Evolutionary conservation across 2,888 invertebrate genomes (phyloP).

Genomic region (Drosophila bunnanda): DNA sequence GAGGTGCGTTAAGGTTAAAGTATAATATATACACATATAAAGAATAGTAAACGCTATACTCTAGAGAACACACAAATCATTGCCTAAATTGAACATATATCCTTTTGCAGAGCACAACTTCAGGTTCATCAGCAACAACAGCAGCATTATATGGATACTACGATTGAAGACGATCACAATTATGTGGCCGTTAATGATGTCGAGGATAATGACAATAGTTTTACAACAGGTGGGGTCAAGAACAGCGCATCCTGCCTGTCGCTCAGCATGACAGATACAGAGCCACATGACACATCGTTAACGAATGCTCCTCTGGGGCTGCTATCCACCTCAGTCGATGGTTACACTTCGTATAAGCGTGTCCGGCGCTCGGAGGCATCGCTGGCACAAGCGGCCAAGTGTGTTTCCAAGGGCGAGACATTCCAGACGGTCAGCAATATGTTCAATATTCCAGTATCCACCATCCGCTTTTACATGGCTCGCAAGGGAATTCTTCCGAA

Average conservation of each 20-base stretch:
- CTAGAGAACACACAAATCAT: background rate
- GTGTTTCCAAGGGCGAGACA: constrained; percentile 93
- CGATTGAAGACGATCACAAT: constrained; percentile 81
- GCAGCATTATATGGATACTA: constrained; percentile 70
- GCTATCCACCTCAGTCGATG: constrained; percentile 68
- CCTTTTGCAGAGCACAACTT: constrained; percentile 21
- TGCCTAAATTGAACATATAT: background rate
- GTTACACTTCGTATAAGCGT: constrained; percentile 83
- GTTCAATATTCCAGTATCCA: constrained; percentile 94
- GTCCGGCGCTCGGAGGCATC: constrained; percentile 91
- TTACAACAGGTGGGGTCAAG: constrained; percentile 31
- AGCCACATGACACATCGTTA: constrained; percentile 69
- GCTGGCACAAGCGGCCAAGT: constrained; percentile 92
- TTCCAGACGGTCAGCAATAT: constrained; percentile 94
- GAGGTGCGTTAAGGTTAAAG: no score
- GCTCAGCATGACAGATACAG: constrained; percentile 65
- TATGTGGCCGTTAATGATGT: constrained; percentile 82
- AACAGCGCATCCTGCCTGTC: constrained; percentile 51
- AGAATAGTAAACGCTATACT: no score
- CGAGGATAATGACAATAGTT: constrained; percentile 79
- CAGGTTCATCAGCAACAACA: constrained; percentile 42
- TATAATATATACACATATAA: no score
- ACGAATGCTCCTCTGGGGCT: constrained; percentile 64
- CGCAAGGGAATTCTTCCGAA: constrained; percentile 92
- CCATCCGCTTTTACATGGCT: constrained; percentile 95